A percentile compares a stretch with the other conserved stretches of the same genome.
These are phyloP conservation scores for Sinocyclocheilus maitianheensis DNA, from an alignment of 2,113 vertebrate genomes.

Conservation along the genomic window DNA sequence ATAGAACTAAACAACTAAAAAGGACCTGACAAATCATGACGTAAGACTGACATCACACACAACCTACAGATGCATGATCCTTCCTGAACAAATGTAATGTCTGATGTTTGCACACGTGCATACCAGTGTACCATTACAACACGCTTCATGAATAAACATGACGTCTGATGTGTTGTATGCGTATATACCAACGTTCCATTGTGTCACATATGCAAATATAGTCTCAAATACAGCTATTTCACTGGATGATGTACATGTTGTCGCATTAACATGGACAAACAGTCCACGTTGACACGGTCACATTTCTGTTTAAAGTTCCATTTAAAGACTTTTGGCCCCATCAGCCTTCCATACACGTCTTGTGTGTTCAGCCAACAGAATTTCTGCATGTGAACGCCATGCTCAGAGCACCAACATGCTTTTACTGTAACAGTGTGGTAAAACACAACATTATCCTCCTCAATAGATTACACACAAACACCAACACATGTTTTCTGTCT, in stretches of 20 bases:
- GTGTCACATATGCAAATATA: neutral
- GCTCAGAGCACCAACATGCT: neutral
- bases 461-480: slow-evolving; percentile 1
- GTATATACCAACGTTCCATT: too few species aligned
- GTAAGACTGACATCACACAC: too few species aligned
- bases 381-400: slow-evolving; percentile 2
- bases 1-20: too few species aligned
- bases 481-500: neutral
- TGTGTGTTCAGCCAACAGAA: slow-evolving; percentile 35
- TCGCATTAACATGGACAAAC: neutral
- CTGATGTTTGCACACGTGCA: too few species aligned
- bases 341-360: neutral
- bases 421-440: neutral
- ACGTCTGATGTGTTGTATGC: too few species aligned
- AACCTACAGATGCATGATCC: too few species aligned
- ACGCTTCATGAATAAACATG: too few species aligned
- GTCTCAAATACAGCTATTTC: neutral
- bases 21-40: too few species aligned
- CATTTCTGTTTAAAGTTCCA: neutral
- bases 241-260: neutral
- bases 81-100: too few species aligned
- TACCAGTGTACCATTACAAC: too few species aligned
- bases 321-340: neutral
- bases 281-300: neutral
- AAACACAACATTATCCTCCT: neutral